phyloP scores from a whole-genome alignment of 2,888 invertebrate species.

The Mactromeris polynyma region DNA sequence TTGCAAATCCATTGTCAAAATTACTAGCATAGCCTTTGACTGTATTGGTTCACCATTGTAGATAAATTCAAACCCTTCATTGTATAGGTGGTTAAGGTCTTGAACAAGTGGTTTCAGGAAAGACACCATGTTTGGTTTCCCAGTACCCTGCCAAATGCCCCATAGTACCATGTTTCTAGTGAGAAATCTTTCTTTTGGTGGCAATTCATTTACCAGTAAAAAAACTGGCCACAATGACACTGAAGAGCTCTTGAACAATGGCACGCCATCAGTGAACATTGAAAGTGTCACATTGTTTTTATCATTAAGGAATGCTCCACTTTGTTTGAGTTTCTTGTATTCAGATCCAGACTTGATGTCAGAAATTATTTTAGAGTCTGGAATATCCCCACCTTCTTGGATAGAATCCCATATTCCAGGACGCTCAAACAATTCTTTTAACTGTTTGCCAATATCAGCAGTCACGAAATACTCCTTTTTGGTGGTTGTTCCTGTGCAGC shows the following conservation, averaged over 20 bases:
- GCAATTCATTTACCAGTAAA: conserved; percentile 55
- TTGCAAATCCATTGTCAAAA: conserved; percentile 42
- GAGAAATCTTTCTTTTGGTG: conserved; percentile 43
- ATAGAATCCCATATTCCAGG: conserved; percentile 37
- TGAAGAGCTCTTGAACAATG: conserved; percentile 55
- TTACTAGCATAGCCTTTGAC: conserved; percentile 14
- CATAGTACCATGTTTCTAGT: conserved; percentile 52
- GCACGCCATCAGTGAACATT: conserved; percentile 43
- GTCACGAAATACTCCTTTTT: conserved; percentile 48
- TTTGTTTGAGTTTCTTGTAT: conserved; percentile 45
- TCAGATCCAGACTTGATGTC: conserved; percentile 40
- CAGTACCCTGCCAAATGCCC: conserved; percentile 36
- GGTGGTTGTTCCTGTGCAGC: conserved; percentile 31
- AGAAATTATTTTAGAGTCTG: conserved; percentile 29
- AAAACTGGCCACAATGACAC: conserved; percentile 61
- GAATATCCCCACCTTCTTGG: conserved; percentile 22
- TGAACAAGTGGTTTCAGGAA: conserved; percentile 61
- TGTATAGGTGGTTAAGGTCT: conserved; percentile 36
- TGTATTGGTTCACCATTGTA: neutral
- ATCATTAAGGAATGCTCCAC: conserved; percentile 38
- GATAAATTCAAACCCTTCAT: conserved; percentile 27
- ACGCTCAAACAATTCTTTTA: conserved; percentile 43
- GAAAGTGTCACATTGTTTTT: conserved; percentile 41
- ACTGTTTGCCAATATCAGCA: conserved; percentile 18
- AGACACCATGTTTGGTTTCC: conserved; percentile 54